A percentile compares a stretch with the other conserved stretches of the same genome.
Evolutionary conservation across 35 echinoderm and acorn worm genomes (phyloP).

Genomic region (Strongylocentrotus purpuratus): DNA sequence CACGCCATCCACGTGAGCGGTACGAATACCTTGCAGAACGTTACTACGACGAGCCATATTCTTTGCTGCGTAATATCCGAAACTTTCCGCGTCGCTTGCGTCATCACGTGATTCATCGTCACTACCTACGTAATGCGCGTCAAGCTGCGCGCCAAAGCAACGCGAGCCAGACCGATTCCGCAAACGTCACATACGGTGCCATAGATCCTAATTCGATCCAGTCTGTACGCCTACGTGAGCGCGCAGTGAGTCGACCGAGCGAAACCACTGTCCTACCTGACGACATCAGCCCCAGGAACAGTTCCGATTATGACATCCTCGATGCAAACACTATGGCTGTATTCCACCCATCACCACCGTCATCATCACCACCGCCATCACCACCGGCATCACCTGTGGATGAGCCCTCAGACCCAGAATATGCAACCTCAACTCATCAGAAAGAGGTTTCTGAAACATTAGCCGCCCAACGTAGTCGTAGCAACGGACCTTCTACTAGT

Average conservation of each 20-base stretch:
- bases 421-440: not conserved
- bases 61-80: slow-evolving; percentile 23
- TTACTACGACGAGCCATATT: slow-evolving; percentile 31
- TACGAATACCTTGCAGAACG: slow-evolving; percentile 44
- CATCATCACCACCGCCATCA: no score
- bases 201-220: not conserved
- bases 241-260: not conserved
- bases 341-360: not conserved
- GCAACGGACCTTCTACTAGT: not conserved
- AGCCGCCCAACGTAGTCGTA: not conserved
- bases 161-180: no score
- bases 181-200: slow-evolving; percentile 1
- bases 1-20: not conserved
- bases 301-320: slow-evolving; percentile 41
- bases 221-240: not conserved
- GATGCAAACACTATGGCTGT: slow-evolving; percentile 21
- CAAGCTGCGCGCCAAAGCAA: not conserved
- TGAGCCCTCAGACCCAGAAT: not conserved
- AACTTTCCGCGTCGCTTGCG: slow-evolving; percentile 32
- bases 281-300: not conserved
- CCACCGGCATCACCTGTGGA: not conserved
- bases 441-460: not conserved
- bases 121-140: slow-evolving; percentile 2
- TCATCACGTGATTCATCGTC: not conserved
- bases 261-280: not conserved